These are phyloP conservation scores for Coregonus suidteri DNA, from an alignment of 2,797 vertebrate genomes.

Conservation along the genomic window DNA sequence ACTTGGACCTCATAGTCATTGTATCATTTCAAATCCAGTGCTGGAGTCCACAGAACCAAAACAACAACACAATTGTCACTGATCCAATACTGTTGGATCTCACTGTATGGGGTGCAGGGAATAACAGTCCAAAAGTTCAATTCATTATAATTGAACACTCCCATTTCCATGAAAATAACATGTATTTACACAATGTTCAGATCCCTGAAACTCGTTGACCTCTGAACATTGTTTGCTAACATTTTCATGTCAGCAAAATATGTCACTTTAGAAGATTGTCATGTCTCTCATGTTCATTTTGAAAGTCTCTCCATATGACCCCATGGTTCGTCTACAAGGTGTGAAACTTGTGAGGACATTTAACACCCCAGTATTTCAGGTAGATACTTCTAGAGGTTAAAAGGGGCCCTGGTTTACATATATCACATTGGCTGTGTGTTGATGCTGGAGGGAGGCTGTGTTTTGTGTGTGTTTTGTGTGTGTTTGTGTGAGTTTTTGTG, in stretches of 20 bases:
- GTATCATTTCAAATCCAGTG: too few relatives aligned
- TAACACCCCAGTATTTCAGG: background rate
- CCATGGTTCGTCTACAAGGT: slow-evolving; percentile 42
- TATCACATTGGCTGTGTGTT: background rate
- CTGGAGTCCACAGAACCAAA: too few relatives aligned
- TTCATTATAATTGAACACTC: too few relatives aligned
- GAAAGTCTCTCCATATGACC: slow-evolving; percentile 37
- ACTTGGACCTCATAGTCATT: too few relatives aligned
- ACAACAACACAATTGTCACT: too few relatives aligned
- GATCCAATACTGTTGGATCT: too few relatives aligned
- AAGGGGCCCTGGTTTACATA: background rate
- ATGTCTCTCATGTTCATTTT: background rate
- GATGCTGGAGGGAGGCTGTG: background rate
- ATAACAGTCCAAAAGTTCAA: too few relatives aligned
- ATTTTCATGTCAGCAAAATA: slow-evolving; percentile 31
- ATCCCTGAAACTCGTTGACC: too few relatives aligned
- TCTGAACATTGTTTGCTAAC: background rate
- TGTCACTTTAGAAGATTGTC: slow-evolving; percentile 47
- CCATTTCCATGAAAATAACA: too few relatives aligned
- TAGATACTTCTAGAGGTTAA: background rate
- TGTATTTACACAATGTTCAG: too few relatives aligned
- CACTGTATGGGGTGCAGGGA: too few relatives aligned
- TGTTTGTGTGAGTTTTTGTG: background rate
- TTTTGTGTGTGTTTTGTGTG: background rate
- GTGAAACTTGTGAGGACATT: slow-evolving; percentile 39